phyloP scores from a whole-genome alignment of 2,113 vertebrate species.

The Heterotis niloticus region DNA sequence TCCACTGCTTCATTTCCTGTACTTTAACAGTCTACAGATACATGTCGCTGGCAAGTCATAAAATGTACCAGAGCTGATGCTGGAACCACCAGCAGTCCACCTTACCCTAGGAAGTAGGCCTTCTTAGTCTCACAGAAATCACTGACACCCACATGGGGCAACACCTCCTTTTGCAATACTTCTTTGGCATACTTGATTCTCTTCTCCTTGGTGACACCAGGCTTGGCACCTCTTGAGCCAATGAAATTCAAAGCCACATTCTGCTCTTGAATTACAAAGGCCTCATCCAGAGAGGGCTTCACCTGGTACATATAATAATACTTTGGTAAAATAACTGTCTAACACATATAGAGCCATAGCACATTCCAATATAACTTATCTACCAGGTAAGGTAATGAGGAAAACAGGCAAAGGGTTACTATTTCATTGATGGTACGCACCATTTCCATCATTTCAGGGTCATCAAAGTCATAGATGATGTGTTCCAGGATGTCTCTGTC shows the following conservation, averaged over 20 bases:
- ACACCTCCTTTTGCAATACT: slow-evolving; percentile 96
- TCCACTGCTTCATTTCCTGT: no score
- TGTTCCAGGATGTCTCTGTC: slow-evolving; percentile 97
- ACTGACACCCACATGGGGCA: slow-evolving; percentile 94
- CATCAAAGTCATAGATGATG: slow-evolving; percentile 98
- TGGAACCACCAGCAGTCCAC: neutral
- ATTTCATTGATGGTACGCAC: slow-evolving; percentile 53
- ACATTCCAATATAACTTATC: no score
- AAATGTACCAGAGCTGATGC: neutral
- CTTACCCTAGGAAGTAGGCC: slow-evolving; percentile 94
- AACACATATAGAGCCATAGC: no score
- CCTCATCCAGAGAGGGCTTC: slow-evolving; percentile 95
- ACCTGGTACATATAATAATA: slow-evolving; percentile 64
- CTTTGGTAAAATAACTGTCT: neutral
- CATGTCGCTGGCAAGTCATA: neutral
- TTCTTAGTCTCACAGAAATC: slow-evolving; percentile 99
- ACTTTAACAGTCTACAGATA: no score
- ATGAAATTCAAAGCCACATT: slow-evolving; percentile 97
- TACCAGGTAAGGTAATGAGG: no score
- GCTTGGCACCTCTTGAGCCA: slow-evolving; percentile 96
- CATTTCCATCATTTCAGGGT: slow-evolving; percentile 99
- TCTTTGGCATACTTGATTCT: slow-evolving; percentile 98
- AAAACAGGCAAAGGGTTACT: neutral
- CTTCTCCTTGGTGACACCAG: slow-evolving; percentile 94
- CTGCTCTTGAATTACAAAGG: slow-evolving; percentile 97